Evolutionary conservation across 2,888 invertebrate genomes (phyloP), one percentile per base, ranked within the genome.

Genomic region (Podotricha telesiphe): DNA sequence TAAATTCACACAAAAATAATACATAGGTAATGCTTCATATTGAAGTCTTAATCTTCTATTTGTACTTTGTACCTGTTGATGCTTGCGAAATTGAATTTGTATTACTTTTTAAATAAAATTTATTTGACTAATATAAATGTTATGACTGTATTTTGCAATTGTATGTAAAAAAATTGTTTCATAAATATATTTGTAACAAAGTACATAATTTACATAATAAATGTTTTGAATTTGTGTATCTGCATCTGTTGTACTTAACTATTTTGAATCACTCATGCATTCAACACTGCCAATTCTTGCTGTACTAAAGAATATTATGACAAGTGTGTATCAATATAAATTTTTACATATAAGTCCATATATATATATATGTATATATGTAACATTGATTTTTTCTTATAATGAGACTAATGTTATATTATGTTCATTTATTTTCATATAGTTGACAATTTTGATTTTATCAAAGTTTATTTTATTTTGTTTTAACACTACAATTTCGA

Each of bases 221-320:
- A 53, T 53, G 28, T 53, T 15, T 53, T 28, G 28, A 28, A n/a
- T 34, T 17, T 55, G 55, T 55, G 17, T 55, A 55, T 34, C 34
- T 55, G 17, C 34, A 34, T n/a, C 53, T 45, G 45, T 59, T 59
- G 59, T 45, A 59, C 59, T 45, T 59, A 59, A 55, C 17, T 56
- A 22, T 37, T 58, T 58, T 22, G 8, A n/a, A 40, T 48, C 19
- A 56, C 10, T 65, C 20, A 48, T 66, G 48, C 65, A 50, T 66
- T 66, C 37, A 58, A 66, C 65, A 66, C 58, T 66, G 65, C 58
- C 65, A 58, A 58, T 34, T 58, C n/a, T 45, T 59, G 28, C 45
- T 48, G 48, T 40, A 48, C 37, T 45, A 28, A 59, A n/a, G 34
- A 34, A 22, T 11, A 55, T n/a, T 34, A 2, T 42, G 28, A 34